These are phyloP conservation scores for Synanthedon andrenaeformis DNA, from an alignment of 2,888 invertebrate species.

Conservation along the genomic window DNA sequence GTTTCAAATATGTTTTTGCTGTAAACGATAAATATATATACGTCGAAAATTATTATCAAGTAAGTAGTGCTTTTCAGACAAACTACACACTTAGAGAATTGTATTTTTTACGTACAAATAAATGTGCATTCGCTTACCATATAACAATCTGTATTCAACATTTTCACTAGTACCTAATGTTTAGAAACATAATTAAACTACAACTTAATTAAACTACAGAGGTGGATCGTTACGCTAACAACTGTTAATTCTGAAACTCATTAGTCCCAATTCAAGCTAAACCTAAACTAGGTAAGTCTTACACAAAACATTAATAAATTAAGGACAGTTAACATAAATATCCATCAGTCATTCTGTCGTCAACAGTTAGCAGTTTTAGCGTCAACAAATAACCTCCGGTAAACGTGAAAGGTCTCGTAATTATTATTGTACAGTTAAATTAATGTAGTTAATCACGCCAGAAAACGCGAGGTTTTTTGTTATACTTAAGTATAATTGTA, in stretches of 20 bases:
- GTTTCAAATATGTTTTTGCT: too few species aligned
- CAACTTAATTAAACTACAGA: not conserved
- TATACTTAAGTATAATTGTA: conserved; percentile 52
- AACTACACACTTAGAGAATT: not conserved
- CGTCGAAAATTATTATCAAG: too few species aligned
- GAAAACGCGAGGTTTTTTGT: conserved; percentile 62
- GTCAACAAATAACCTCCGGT: conserved; percentile 9
- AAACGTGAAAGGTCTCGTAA: conserved; percentile 66
- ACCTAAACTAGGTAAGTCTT: too few species aligned
- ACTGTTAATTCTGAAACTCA: too few species aligned
- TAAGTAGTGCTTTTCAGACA: not conserved
- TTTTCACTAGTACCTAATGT: conserved; percentile 47
- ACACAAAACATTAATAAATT: too few species aligned
- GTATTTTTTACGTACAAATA: not conserved
- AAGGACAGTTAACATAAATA: too few species aligned
- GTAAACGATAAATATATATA: too few species aligned
- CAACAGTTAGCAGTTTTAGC: too few species aligned
- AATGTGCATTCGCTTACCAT: not conserved
- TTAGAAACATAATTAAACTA: conserved; percentile 37
- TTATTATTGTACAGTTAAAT: conserved; percentile 68
- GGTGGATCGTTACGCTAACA: too few species aligned
- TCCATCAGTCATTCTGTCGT: too few species aligned
- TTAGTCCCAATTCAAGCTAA: too few species aligned
- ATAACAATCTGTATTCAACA: conserved; percentile 27
- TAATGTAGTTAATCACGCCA: conserved; percentile 67